Conservation (phyloP, 2,797 vertebrate species). For the Denticeps clupeoides region DNA sequence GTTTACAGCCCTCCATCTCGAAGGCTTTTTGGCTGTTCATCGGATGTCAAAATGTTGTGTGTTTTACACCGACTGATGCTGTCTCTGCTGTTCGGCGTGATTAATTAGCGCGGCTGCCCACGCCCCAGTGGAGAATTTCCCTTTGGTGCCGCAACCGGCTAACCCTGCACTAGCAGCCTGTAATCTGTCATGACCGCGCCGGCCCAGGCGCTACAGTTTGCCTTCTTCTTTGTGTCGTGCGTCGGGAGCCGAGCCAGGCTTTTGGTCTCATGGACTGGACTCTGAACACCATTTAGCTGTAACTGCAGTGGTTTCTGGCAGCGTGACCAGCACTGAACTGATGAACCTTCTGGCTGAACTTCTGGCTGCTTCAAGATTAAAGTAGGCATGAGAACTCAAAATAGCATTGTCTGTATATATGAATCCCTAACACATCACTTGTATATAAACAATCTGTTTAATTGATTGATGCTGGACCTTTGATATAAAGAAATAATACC, state of each 20-base stretch:
- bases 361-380: not conserved
- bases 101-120: not conserved
- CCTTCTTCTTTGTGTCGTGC: constrained; percentile 9
- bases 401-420: not conserved
- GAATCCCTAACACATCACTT: constrained; percentile 1
- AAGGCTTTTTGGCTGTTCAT: not conserved
- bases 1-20: too few species aligned
- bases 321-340: constrained; percentile 6
- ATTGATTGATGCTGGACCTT: too few species aligned
- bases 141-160: constrained; percentile 6
- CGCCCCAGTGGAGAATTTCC: not conserved
- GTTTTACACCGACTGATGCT: not conserved
- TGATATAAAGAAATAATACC: too few species aligned
- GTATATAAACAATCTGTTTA: constrained; percentile 3
- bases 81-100: not conserved
- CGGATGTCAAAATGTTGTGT: not conserved
- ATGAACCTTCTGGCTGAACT: constrained; percentile 6
- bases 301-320: constrained; percentile 4
- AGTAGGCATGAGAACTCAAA: not conserved
- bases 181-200: constrained; percentile 14
- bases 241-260: constrained; percentile 6
- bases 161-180: constrained; percentile 9
- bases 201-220: constrained; percentile 19
- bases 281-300: not conserved
- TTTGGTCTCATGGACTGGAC: constrained; percentile 9